Percentiles rank a stretch among this genome's conserved stretches.
Conservation (phyloP, 2,888 invertebrate species). For the Megaustenia siamemsis region DNA sequence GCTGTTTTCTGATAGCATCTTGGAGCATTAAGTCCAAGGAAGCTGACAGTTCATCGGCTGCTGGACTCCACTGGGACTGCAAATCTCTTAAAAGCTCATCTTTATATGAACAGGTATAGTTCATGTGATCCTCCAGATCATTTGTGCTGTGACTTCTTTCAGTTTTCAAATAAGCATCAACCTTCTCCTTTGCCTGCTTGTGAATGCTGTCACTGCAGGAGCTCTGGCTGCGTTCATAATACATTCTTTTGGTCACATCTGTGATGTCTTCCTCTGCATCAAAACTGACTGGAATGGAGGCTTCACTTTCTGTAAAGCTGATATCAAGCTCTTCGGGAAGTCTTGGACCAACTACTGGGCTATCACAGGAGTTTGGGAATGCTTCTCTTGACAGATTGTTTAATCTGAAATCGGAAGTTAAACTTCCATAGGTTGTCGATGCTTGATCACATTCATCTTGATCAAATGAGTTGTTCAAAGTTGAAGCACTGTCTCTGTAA, state of each 20-base stretch:
- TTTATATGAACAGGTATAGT: constrained; percentile 27
- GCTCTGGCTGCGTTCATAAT: constrained; percentile 50
- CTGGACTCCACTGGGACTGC: constrained; percentile 56
- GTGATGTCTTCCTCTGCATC: constrained; percentile 33
- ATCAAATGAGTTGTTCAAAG: not conserved
- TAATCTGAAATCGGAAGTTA: not conserved
- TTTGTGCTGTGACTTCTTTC: constrained; percentile 53
- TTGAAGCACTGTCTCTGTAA: not conserved
- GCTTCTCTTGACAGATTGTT: constrained; percentile 11
- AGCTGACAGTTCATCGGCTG: constrained; percentile 67
- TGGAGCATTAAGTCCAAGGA: constrained; percentile 70
- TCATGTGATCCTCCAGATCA: constrained; percentile 46
- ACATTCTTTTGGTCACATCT: constrained; percentile 31
- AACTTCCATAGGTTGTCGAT: not conserved
- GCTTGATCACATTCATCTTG: constrained; percentile 5
- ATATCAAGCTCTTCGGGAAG: constrained; percentile 49
- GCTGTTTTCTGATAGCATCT: constrained; percentile 61
- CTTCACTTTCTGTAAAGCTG: constrained; percentile 54
- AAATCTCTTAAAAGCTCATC: constrained; percentile 49
- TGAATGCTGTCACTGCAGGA: constrained; percentile 47
- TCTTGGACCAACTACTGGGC: not conserved
- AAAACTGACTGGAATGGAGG: constrained; percentile 50
- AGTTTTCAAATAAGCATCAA: constrained; percentile 45
- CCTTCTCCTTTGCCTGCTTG: constrained; percentile 41
- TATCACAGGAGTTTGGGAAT: not conserved